These are phyloP conservation scores for Nesometra sesokonis DNA, from an alignment of 35 echinoderm and acorn worm genomes.

Conservation along the genomic window DNA sequence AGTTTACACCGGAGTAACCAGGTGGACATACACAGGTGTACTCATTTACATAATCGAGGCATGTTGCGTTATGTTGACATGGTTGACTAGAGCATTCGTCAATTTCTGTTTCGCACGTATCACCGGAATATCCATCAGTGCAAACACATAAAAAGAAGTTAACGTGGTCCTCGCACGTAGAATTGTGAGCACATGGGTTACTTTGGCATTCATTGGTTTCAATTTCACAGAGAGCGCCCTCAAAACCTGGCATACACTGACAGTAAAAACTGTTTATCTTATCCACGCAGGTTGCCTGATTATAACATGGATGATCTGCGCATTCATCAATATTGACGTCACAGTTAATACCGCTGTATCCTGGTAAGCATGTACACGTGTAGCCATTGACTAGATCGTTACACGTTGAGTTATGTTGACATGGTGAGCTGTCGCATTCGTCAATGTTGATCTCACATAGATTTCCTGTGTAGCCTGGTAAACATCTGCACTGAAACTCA, in stretches of 20 bases:
- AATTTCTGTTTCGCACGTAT: background rate
- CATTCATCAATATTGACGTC: slow-evolving; percentile 4
- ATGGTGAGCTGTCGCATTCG: background rate
- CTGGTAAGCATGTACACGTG: background rate
- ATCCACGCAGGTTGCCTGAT: background rate
- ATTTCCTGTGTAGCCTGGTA: background rate
- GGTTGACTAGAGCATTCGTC: background rate
- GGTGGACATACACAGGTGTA: background rate
- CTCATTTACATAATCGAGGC: background rate
- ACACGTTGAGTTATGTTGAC: background rate
- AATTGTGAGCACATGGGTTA: background rate
- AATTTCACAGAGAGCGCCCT: background rate
- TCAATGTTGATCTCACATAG: background rate
- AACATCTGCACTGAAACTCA: background rate
- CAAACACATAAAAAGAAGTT: background rate
- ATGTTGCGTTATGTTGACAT: background rate
- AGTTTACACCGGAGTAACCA: background rate
- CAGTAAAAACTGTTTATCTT: background rate
- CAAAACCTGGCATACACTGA: background rate
- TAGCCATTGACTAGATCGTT: background rate
- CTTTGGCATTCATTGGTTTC: slow-evolving; percentile 3
- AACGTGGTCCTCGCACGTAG: background rate
- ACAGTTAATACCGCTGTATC: background rate
- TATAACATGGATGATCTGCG: background rate
- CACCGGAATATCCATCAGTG: background rate